Conservation (phyloP, 30 jellyfish, hydroid and myxozoan species). For the Hydra vulgaris region DNA sequence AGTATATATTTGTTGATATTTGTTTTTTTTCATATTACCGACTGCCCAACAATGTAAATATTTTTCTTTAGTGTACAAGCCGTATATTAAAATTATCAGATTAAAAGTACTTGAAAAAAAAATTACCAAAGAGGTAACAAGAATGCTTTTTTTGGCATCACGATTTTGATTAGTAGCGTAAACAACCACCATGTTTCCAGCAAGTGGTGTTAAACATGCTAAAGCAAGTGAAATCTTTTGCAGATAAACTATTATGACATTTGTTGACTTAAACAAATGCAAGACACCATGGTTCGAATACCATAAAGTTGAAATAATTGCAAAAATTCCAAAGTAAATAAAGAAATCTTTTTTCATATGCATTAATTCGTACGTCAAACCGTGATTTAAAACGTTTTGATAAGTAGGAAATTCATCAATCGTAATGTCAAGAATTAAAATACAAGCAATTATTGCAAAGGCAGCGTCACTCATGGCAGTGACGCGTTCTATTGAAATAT, state of each 20-base stretch:
- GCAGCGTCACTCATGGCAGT: slow-evolving; percentile 39
- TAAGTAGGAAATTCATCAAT: slow-evolving; percentile 20
- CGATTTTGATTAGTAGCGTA: not conserved
- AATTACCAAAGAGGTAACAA: slow-evolving; percentile 1
- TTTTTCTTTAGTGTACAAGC: slow-evolving; percentile 13
- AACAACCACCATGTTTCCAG: slow-evolving; percentile 16
- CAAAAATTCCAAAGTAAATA: slow-evolving; percentile 6
- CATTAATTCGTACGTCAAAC: slow-evolving; percentile 1
- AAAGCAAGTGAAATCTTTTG: slow-evolving; percentile 21
- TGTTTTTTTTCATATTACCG: not conserved
- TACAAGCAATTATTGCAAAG: slow-evolving; percentile 29
- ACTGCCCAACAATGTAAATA: slow-evolving; percentile 34
- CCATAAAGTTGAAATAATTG: slow-evolving; percentile 23
- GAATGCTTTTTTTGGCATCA: slow-evolving; percentile 21
- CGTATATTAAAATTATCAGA: slow-evolving; percentile 9
- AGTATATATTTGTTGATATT: slow-evolving; percentile 10
- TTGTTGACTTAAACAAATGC: slow-evolving; percentile 20
- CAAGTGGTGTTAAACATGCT: slow-evolving; percentile 16
- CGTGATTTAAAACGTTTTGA: slow-evolving; percentile 7
- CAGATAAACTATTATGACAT: slow-evolving; percentile 17
- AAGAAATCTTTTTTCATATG: slow-evolving; percentile 14
- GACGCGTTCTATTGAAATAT: slow-evolving; percentile 27
- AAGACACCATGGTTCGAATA: slow-evolving; percentile 23
- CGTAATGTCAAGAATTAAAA: slow-evolving; percentile 22
- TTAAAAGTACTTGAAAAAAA: slow-evolving; percentile 11